Evolutionary conservation across 92 coral and sea anemone genomes (phyloP).

Genomic region (Bergia puertoricense): DNA sequence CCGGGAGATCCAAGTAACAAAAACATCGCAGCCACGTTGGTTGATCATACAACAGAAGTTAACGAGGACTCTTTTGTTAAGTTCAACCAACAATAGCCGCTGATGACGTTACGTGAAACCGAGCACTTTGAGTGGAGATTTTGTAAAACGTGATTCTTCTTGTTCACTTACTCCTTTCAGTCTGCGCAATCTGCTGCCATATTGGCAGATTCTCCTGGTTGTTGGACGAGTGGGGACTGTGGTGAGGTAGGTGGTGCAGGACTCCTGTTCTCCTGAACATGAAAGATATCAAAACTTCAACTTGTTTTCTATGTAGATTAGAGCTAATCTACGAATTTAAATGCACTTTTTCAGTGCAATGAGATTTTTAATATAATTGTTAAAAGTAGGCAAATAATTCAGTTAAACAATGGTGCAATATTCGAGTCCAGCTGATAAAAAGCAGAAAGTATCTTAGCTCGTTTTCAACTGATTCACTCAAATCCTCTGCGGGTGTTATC

Average conservation of each 20-base stretch:
- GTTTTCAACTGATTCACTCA: not conserved
- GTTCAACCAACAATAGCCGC: no score
- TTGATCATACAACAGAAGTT: no score
- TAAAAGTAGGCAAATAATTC: not conserved
- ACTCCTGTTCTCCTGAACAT: slow-evolving; percentile 62
- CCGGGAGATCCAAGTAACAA: no score
- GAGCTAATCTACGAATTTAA: not conserved
- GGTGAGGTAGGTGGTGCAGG: slow-evolving; percentile 53
- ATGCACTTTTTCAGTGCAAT: not conserved
- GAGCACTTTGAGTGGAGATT: no score
- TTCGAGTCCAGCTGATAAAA: not conserved
- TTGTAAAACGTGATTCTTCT: no score
- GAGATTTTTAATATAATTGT: no score
- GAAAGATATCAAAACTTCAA: not conserved
- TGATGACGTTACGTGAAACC: no score
- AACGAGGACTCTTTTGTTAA: no score
- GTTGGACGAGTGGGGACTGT: slow-evolving; percentile 33
- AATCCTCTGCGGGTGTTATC: not conserved
- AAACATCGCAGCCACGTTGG: no score
- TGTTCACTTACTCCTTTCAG: slow-evolving; percentile 73
- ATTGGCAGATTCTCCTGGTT: slow-evolving; percentile 61
- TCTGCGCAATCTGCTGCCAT: slow-evolving; percentile 92
- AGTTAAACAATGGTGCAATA: not conserved
- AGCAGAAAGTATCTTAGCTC: no score
- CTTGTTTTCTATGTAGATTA: not conserved